A percentile compares a stretch with the other conserved stretches of the same genome.
These are phyloP conservation scores for Tupaia tana DNA, from an alignment of 2,113 vertebrate species.

Conservation along the genomic window DNA sequence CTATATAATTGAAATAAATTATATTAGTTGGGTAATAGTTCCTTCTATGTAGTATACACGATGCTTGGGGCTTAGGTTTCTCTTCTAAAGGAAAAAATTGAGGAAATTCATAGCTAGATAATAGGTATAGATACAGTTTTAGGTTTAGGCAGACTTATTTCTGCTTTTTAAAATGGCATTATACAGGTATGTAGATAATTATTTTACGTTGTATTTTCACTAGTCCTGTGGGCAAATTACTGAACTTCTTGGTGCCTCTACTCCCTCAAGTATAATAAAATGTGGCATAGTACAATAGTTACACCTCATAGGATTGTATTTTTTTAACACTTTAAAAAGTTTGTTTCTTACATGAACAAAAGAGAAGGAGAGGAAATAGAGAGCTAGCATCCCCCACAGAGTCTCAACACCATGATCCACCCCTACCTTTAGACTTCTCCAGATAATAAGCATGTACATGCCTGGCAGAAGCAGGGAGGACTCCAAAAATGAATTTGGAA, in stretches of 20 bases:
- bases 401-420: no score
- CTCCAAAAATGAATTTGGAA: no score
- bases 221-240: not conserved
- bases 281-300: not conserved
- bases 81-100: not conserved
- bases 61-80: not conserved
- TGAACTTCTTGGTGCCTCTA: not conserved
- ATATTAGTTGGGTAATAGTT: not conserved
- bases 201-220: not conserved
- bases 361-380: no score
- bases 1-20: not conserved
- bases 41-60: not conserved
- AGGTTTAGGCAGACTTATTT: not conserved
- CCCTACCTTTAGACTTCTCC: no score
- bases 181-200: not conserved
- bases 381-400: no score
- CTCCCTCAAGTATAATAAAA: not conserved
- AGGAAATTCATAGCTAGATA: not conserved
- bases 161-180: not conserved
- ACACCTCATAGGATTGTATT: not conserved
- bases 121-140: not conserved
- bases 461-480: no score
- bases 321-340: no score
- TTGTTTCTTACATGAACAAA: no score
- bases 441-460: no score